These are phyloP conservation scores for Macrosoma leucophasiata DNA, from an alignment of 2,888 invertebrate genomes.

Conservation along the genomic window DNA sequence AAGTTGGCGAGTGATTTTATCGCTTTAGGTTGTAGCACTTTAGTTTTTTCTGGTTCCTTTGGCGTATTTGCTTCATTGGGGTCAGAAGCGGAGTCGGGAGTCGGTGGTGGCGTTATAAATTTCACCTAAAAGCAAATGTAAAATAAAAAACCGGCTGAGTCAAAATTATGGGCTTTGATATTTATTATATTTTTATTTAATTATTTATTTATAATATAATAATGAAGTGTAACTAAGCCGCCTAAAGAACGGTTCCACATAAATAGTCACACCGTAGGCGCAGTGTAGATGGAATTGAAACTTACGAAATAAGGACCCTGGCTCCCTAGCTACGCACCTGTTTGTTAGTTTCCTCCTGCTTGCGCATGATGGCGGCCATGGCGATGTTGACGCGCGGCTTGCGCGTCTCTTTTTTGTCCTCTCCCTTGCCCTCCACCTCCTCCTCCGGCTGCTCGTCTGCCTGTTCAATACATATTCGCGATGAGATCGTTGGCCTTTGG, in stretches of 20 bases:
- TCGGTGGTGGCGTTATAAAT: conserved; percentile 71
- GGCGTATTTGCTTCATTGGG: conserved; percentile 31
- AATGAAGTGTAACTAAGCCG: neutral
- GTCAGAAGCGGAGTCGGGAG: conserved; percentile 50
- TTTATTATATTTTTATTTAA: neutral
- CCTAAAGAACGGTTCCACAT: too few species aligned
- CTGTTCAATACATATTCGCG: neutral
- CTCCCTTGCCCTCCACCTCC: conserved; percentile 36
- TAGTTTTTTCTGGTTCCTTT: conserved; percentile 51
- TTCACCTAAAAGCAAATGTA: conserved; percentile 57
- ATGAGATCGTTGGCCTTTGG: too few species aligned
- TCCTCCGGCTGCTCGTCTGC: too few species aligned
- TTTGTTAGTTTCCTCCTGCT: conserved; percentile 81
- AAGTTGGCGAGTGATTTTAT: conserved; percentile 61
- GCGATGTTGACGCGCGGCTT: conserved; percentile 85
- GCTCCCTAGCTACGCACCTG: conserved; percentile 58
- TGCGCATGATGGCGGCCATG: conserved; percentile 84
- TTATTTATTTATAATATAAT: neutral
- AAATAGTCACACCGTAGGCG: too few species aligned
- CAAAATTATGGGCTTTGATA: neutral
- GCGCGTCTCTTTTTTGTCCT: conserved; percentile 61
- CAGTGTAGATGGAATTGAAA: neutral
- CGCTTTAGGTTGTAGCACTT: conserved; percentile 55
- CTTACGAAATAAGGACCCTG: too few species aligned
- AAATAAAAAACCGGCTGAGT: neutral